A percentile compares a stretch with the other conserved stretches of the same genome.
Evolutionary conservation across 2,888 invertebrate genomes (phyloP).

Genomic region (Sinhomidia bicolor): DNA sequence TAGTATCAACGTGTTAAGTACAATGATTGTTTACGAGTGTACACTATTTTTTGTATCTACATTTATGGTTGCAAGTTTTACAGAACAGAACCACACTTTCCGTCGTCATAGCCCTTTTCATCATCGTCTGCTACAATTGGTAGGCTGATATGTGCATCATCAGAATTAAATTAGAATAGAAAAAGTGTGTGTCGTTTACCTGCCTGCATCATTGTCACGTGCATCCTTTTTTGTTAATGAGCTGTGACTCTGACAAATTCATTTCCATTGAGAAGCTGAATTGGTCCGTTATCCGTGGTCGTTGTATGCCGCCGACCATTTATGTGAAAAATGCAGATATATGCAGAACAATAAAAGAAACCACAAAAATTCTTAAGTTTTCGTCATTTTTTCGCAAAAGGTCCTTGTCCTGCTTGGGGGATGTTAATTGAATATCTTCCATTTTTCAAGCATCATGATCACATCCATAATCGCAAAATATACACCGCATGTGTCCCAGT

Average conservation of each 20-base stretch:
- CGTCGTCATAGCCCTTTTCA: too few relatives aligned
- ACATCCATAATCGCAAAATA: background rate
- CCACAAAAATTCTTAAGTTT: slow-evolving; percentile 28
- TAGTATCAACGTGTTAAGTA: background rate
- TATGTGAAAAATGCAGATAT: background rate
- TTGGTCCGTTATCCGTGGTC: background rate
- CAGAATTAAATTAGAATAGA: too few relatives aligned
- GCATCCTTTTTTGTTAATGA: slow-evolving; percentile 32
- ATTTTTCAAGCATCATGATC: background rate
- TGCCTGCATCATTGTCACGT: background rate
- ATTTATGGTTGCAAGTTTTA: background rate
- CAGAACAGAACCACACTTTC: too few relatives aligned
- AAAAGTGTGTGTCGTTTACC: background rate
- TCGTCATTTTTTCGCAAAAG: background rate
- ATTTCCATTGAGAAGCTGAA: background rate
- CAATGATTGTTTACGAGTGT: background rate
- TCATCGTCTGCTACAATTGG: too few relatives aligned
- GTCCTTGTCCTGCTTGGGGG: slow-evolving; percentile 42
- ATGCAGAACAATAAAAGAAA: slow-evolving; percentile 29
- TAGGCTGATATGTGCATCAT: too few relatives aligned
- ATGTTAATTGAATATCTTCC: slow-evolving; percentile 15
- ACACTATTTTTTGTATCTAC: background rate
- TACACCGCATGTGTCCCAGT: slow-evolving; percentile 21
- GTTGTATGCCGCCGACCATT: background rate
- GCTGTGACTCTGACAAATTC: slow-evolving; percentile 48